Percentiles rank a stretch among this genome's conserved stretches.
These are phyloP conservation scores for Ageneiosus marmoratus DNA, from an alignment of 2,113 vertebrate genomes.

Conservation along the genomic window DNA sequence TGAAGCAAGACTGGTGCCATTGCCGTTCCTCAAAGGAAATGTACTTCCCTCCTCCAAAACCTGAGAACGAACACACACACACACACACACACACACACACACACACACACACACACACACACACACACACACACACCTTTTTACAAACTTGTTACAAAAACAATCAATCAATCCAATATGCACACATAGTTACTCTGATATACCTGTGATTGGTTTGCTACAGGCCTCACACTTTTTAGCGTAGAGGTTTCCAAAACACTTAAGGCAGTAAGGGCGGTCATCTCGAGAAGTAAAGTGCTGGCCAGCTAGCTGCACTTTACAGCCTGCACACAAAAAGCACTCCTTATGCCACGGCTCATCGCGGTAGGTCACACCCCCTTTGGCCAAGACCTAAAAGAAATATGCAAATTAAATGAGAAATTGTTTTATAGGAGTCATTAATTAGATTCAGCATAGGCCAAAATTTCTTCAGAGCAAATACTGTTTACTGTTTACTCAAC, in stretches of 20 bases:
- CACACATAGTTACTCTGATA: not conserved
- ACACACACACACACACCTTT: not conserved
- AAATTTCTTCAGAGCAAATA: not conserved
- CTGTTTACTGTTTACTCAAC: not conserved
- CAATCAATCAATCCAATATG: constrained; percentile 5
- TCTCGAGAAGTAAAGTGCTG: constrained; percentile 98
- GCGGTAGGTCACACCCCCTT: constrained; percentile 96
- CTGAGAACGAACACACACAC: constrained; percentile 60
- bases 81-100: not conserved
- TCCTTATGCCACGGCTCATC: constrained; percentile 98
- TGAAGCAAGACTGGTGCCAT: constrained; percentile 97
- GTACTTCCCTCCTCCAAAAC: constrained; percentile 95
- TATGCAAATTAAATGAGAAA: constrained; percentile 8
- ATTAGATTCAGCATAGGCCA: not conserved
- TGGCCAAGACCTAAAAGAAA: constrained; percentile 83
- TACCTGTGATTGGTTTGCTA: constrained; percentile 94
- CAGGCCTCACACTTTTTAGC: constrained; percentile 96
- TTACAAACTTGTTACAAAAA: not conserved
- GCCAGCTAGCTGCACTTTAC: constrained; percentile 90
- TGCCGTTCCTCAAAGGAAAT: constrained; percentile 97
- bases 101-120: not conserved
- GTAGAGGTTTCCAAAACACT: constrained; percentile 94
- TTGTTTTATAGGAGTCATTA: not conserved
- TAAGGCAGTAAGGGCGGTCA: constrained; percentile 91
- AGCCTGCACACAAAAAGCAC: constrained; percentile 94